Conservation (phyloP, 23 tunicate genomes). For the Styela plicata region DNA sequence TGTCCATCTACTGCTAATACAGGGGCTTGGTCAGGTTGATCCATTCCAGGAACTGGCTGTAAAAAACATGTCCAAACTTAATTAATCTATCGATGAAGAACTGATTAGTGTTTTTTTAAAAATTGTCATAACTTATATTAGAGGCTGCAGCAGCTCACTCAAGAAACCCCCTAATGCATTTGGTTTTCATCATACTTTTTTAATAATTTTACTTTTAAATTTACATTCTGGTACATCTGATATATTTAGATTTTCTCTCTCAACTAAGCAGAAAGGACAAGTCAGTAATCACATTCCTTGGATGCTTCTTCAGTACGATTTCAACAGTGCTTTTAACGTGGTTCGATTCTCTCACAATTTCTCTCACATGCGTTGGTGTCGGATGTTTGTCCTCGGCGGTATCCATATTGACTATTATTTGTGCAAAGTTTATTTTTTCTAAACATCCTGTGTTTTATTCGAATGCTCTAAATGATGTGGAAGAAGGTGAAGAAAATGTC, state of each 20-base stretch:
- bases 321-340: not conserved
- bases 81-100: no score
- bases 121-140: no score
- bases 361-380: not conserved
- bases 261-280: slow-evolving; percentile 29
- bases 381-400: not conserved
- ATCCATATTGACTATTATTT: not conserved
- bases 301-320: slow-evolving; percentile 17
- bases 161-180: no score
- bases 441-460: not conserved
- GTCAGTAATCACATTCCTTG: slow-evolving; percentile 18
- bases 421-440: not conserved
- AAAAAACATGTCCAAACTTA: no score
- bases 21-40: no score
- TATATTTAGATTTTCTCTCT: slow-evolving; percentile 40
- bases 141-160: no score
- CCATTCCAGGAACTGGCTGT: no score
- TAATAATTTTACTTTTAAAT: no score
- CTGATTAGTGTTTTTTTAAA: no score
- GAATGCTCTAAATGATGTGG: not conserved
- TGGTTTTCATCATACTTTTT: no score
- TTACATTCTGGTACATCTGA: no score
- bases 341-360: not conserved
- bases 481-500: not conserved
- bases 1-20: no score